Evolutionary conservation across 2,797 vertebrate species (phyloP).

Genomic region (Semaprochilodus insignis): DNA sequence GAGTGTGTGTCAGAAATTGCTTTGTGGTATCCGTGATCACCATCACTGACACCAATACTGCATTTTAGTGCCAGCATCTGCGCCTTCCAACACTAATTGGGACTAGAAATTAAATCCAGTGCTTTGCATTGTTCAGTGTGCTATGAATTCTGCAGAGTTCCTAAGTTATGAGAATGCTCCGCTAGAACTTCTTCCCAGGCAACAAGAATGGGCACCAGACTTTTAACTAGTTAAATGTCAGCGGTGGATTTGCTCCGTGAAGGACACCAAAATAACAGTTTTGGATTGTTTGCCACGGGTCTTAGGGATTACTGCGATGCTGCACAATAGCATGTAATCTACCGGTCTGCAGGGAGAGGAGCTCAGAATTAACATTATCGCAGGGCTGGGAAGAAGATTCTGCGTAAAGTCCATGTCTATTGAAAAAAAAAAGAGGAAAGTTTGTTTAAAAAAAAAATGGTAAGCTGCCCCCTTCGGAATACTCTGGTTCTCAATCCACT

Average conservation of each 20-base stretch:
- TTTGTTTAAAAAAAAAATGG: slow-evolving; percentile 64
- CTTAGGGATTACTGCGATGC: slow-evolving; percentile 79
- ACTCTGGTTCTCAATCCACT: slow-evolving; percentile 75
- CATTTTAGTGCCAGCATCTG: too few relatives aligned
- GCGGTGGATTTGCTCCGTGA: slow-evolving; percentile 75
- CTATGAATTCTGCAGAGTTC: neutral
- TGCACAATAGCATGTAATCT: slow-evolving; percentile 83
- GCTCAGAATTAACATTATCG: slow-evolving; percentile 69
- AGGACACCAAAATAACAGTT: slow-evolving; percentile 78
- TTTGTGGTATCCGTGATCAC: too few relatives aligned
- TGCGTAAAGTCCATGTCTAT: slow-evolving; percentile 71
- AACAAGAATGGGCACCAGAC: slow-evolving; percentile 59
- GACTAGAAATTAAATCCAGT: neutral
- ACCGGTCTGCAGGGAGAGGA: slow-evolving; percentile 74
- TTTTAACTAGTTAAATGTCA: slow-evolving; percentile 81
- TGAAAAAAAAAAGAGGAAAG: slow-evolving; percentile 53
- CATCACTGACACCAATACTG: too few relatives aligned
- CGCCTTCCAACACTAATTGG: too few relatives aligned
- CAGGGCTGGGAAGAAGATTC: slow-evolving; percentile 70
- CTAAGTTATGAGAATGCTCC: slow-evolving; percentile 32
- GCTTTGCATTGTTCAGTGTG: too few relatives aligned
- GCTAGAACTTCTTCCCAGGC: slow-evolving; percentile 54
- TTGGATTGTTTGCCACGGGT: slow-evolving; percentile 74
- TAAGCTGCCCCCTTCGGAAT: slow-evolving; percentile 66
- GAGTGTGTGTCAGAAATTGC: too few relatives aligned